These are phyloP conservation scores for Python bivittatus DNA, from an alignment of 2,113 vertebrate species.

Conservation along the genomic window DNA sequence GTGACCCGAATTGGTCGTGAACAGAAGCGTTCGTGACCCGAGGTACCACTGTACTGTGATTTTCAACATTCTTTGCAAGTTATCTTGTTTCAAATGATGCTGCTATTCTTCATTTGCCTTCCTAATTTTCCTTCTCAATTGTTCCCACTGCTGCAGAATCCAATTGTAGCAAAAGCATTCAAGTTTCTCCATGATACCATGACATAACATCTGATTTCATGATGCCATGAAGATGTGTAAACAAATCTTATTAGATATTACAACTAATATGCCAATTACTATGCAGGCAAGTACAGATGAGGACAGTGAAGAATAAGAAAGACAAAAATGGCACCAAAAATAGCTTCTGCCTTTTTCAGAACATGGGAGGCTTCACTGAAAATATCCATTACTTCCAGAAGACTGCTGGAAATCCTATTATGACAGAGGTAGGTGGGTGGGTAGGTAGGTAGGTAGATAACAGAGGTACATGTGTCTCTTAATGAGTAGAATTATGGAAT, in stretches of 20 bases:
- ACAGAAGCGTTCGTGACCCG: too few relatives aligned
- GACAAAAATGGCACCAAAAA: background rate
- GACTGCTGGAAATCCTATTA: background rate
- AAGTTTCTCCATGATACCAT: background rate
- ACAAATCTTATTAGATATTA: background rate
- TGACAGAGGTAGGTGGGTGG: background rate
- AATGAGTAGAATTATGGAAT: background rate
- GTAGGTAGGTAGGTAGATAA: background rate
- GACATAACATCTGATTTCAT: background rate
- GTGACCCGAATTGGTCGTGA: too few relatives aligned
- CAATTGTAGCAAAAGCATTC: background rate
- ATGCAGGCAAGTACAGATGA: background rate
- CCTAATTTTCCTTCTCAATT: background rate
- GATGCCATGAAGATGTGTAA: background rate
- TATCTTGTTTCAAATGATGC: background rate
- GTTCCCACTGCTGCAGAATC: background rate
- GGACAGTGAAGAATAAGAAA: background rate
- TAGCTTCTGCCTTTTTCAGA: background rate
- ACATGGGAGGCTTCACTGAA: background rate
- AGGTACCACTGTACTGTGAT: too few relatives aligned
- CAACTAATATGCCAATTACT: background rate
- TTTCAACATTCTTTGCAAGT: background rate
- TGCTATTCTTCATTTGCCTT: background rate
- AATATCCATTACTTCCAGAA: background rate
- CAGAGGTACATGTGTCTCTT: background rate